Base-by-base conservation (phyloP, 2,113 vertebrate species). In the Xiphophorus maculatus region DNA sequence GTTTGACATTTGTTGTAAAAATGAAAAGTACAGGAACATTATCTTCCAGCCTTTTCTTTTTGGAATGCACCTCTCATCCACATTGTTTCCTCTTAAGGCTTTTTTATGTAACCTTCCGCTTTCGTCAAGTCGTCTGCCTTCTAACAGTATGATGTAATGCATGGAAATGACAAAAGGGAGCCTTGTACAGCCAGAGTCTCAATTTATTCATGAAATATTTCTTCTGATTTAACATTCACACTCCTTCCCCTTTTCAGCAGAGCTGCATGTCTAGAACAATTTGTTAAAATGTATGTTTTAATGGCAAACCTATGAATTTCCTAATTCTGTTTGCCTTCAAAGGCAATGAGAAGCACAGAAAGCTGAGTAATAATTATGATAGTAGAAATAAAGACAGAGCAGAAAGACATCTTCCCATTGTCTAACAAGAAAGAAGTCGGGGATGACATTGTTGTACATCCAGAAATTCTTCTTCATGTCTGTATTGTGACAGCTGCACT, bases 141-240 rank as follows among this genome's bases (percentile, higher is more conserved):
- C 63, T 69, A 30, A 80, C 74, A 0, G 37, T 17, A 33, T 83
- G 78, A 82, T 84, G 76, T 73, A 87, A 84, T 48, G 11, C 37
- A 13, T n/a, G 32, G 78, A 80, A 87, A 87, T 48, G 35, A 44
- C n/a, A 44, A 60, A 48, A 42, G 73, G 76, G 29, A 11, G 32
- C 64, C n/a, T 35, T 32, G 10, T 62, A 28, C 33, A 22, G 14
- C 4, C 40, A 15, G 1, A 42, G 40, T 42, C 40, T 15, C 40
- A 42, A 42, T 15, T 42, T 14, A 54, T 61, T 77, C 19, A 37
- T 71, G 15, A 82, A 86, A 69, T 74, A 63, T 66, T 48, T 15
- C 8, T 33, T 69, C 28, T 19, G 15, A 54, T 14, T 62, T 66
- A 29, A 74, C 32, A 51, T 35, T 80, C 30, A 42, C 35, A 42